These are phyloP conservation scores for Samia ricini DNA, from an alignment of 1,140 invertebrate species.

Conservation along the genomic window DNA sequence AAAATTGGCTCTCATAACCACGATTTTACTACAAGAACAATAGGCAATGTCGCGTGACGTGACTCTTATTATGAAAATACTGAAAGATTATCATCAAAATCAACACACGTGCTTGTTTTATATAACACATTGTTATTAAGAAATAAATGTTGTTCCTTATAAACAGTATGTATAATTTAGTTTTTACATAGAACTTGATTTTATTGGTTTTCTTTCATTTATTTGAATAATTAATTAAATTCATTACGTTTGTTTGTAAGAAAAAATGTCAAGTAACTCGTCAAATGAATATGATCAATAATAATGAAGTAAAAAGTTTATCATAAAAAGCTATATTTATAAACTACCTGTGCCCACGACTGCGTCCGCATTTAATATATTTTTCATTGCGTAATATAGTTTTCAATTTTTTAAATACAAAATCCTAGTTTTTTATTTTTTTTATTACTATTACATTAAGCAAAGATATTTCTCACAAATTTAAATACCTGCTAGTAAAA, in stretches of 20 bases:
- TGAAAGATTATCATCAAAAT: slow-evolving; percentile 27
- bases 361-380: too few relatives aligned
- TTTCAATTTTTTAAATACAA: too few relatives aligned
- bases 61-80: slow-evolving; percentile 31
- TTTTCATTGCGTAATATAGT: too few relatives aligned
- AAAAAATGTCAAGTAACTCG: neutral
- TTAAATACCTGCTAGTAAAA: too few relatives aligned
- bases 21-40: slow-evolving; percentile 32
- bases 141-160: slow-evolving; percentile 7
- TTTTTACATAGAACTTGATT: neutral
- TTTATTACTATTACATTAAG: too few relatives aligned
- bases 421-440: too few relatives aligned
- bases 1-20: slow-evolving; percentile 22
- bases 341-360: too few relatives aligned
- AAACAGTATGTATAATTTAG: neutral
- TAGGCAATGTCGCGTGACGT: slow-evolving; percentile 29
- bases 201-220: neutral
- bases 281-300: neutral
- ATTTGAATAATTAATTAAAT: neutral
- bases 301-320: neutral
- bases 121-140: slow-evolving; percentile 20
- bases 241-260: neutral
- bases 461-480: too few relatives aligned
- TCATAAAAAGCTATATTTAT: neutral
- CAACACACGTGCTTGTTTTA: slow-evolving; percentile 19